Evolutionary conservation across 2,888 invertebrate genomes (phyloP).

Genomic region (Morpho helenor): DNA sequence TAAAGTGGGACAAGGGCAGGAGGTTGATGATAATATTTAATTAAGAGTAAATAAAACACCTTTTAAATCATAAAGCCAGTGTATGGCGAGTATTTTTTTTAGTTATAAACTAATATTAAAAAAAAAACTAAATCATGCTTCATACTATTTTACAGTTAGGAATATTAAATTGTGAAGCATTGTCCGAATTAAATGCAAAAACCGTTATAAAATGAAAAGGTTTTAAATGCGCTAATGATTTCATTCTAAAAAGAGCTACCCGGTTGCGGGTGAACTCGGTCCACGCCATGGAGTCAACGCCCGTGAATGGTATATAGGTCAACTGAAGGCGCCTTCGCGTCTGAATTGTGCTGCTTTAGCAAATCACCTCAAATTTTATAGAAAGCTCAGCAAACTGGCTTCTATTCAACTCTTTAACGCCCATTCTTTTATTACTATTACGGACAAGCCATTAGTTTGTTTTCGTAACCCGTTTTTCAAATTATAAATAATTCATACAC

Average conservation of each 20-base stretch:
- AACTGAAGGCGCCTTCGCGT: slow-evolving; percentile 68
- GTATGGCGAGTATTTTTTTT: too few relatives aligned
- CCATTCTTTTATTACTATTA: slow-evolving; percentile 34
- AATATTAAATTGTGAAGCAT: background rate
- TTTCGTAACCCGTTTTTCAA: slow-evolving; percentile 50
- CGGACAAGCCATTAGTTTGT: slow-evolving; percentile 12
- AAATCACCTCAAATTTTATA: slow-evolving; percentile 44
- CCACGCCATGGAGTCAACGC: slow-evolving; percentile 62
- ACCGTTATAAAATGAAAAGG: slow-evolving; percentile 14
- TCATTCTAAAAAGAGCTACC: slow-evolving; percentile 20
- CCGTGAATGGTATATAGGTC: slow-evolving; percentile 70
- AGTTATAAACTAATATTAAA: too few relatives aligned
- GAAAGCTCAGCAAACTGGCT: slow-evolving; percentile 37
- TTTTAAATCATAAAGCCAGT: too few relatives aligned
- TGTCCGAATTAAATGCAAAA: slow-evolving; percentile 18
- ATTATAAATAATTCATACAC: slow-evolving; percentile 52
- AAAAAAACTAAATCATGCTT: background rate
- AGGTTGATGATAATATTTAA: too few relatives aligned
- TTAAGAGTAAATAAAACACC: too few relatives aligned
- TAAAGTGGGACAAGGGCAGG: too few relatives aligned
- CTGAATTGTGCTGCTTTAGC: slow-evolving; percentile 59
- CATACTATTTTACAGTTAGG: too few relatives aligned
- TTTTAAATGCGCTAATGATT: slow-evolving; percentile 22
- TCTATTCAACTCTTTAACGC: slow-evolving; percentile 30
- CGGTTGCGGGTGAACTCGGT: slow-evolving; percentile 23